Base-by-base conservation (phyloP, 2,888 invertebrate species). In the Molorchus minor region DNA sequence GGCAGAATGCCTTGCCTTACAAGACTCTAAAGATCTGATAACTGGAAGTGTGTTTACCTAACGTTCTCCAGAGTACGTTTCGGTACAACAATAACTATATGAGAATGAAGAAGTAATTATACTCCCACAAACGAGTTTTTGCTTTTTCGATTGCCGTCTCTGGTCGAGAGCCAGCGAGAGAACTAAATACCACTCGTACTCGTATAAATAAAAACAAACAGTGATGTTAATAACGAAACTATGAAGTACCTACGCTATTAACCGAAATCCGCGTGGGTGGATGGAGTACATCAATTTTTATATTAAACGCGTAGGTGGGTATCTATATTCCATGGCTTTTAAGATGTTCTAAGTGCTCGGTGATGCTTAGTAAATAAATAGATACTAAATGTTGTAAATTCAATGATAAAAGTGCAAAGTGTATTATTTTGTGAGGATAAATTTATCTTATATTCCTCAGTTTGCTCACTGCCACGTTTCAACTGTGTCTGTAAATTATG, bases 201-300 rank as follows among this genome's bases (percentile, higher is more conserved):
- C 7, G 33, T 33, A n/a, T n/a, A n/a, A 33, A n/a, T 33, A 43
- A 43, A 13, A 43, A 43, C 21, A 43, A 43, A 43, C 43, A 43
- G 5, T 25, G 25, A 16, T 25, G 43, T 43, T 25, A 43, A 21
- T 12, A 5, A 5, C 43, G 43, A 25, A 25, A 21, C 15, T 43
- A 15, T 43, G 43, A 21, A 43, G 21, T 25, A 43, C n/a, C n/a
- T n/a, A n/a, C 33, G 12, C 33, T n/a, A 10, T 33, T 33, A 33
- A 33, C 33, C 33, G 10, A n/a, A 33, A n/a, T 33, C 5, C n/a
- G 12, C 33, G 33, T 33, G 12, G 33, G 33, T 7, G 33, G 33
- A 33, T 33, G 33, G n/a, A 33, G 33, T 5, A 33, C 12, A 33
- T 33, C 33, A 33, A 33, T 33, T 33, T 33, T 33, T 33, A 33